These are phyloP conservation scores for Gortyna flavago DNA, from an alignment of 2,888 invertebrate genomes.

Conservation along the genomic window DNA sequence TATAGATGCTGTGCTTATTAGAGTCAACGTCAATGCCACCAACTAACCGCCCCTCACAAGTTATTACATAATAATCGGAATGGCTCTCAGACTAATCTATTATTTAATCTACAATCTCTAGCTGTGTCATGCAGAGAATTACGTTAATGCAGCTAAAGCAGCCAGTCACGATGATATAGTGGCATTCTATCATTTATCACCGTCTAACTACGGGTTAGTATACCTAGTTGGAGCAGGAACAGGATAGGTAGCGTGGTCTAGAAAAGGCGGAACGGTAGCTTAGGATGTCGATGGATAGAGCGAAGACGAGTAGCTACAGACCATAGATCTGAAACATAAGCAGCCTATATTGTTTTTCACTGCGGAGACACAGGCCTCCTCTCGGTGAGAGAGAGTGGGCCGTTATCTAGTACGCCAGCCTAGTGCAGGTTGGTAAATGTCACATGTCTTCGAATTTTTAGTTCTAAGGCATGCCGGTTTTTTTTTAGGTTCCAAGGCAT, in stretches of 20 bases:
- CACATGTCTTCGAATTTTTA: too few relatives aligned
- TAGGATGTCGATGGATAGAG: not conserved
- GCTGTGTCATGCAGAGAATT: slow-evolving; percentile 64
- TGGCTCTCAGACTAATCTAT: slow-evolving; percentile 49
- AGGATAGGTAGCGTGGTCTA: slow-evolving; percentile 2
- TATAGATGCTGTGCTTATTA: too few relatives aligned
- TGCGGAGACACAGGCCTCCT: too few relatives aligned
- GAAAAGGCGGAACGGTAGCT: not conserved
- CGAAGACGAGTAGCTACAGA: not conserved
- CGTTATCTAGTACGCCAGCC: too few relatives aligned
- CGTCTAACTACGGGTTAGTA: slow-evolving; percentile 6
- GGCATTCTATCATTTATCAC: slow-evolving; percentile 50
- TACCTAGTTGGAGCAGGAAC: not conserved
- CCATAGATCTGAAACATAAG: not conserved
- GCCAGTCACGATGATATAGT: slow-evolving; percentile 48
- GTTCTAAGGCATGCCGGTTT: too few relatives aligned
- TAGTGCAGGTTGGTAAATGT: too few relatives aligned
- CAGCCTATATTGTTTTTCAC: too few relatives aligned
- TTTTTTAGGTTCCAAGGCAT: too few relatives aligned
- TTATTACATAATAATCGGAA: slow-evolving; percentile 28
- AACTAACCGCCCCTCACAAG: not conserved
- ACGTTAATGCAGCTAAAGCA: slow-evolving; percentile 56
- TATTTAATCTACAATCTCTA: slow-evolving; percentile 56
- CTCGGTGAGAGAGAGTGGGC: too few relatives aligned
- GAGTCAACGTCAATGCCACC: not conserved